Conservation (phyloP, 1,140 invertebrate genomes). For the Bombus turneri region DNA sequence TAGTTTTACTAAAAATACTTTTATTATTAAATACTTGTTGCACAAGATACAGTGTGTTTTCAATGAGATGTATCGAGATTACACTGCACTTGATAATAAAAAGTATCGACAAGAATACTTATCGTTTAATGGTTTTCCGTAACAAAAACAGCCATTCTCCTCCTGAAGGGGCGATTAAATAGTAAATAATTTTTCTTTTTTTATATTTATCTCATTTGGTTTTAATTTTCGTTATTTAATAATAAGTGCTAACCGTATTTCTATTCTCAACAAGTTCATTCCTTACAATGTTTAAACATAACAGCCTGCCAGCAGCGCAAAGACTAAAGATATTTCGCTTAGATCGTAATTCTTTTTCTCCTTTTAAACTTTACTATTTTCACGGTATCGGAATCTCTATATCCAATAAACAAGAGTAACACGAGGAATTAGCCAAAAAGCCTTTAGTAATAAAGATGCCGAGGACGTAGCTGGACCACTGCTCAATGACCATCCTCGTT, state of each 20-base stretch:
- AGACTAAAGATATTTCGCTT: conserved; percentile 71
- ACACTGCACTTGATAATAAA: conserved; percentile 46
- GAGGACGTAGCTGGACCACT: neutral
- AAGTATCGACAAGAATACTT: conserved; percentile 62
- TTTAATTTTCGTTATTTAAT: conserved; percentile 62
- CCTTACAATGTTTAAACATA: conserved; percentile 79
- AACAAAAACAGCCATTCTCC: conserved; percentile 59
- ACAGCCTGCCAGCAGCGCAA: conserved; percentile 82
- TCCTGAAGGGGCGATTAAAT: conserved; percentile 59
- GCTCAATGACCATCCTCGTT: neutral
- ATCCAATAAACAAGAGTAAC: neutral
- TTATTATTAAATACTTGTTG: conserved; percentile 24
- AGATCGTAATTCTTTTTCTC: conserved; percentile 54
- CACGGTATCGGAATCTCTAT: neutral
- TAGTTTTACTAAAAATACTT: conserved; percentile 27
- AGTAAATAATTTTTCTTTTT: conserved; percentile 59
- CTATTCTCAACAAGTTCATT: conserved; percentile 74
- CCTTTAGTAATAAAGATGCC: neutral
- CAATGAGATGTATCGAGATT: conserved; percentile 36
- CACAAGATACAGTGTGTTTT: conserved; percentile 11
- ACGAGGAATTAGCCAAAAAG: neutral
- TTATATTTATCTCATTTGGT: conserved; percentile 60
- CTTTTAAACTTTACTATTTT: conserved; percentile 59
- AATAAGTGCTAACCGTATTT: conserved; percentile 63
- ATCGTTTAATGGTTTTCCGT: conserved; percentile 58